Evolutionary conservation across 23 tunicate species (phyloP).

Genomic region (Botrylloides violaceus): DNA sequence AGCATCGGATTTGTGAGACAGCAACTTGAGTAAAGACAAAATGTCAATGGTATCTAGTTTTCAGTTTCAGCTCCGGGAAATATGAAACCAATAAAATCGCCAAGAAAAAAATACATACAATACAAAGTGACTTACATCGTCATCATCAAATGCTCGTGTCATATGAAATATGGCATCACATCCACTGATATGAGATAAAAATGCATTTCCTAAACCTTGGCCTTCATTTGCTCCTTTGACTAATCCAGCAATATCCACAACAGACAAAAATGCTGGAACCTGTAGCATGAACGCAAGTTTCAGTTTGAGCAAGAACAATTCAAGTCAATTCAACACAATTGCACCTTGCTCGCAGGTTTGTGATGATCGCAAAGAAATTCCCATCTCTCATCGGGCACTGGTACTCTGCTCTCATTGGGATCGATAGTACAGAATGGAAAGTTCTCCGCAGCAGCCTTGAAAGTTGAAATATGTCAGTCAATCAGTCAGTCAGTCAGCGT

Average conservation of each 20-base stretch:
- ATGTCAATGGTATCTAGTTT: too few species aligned
- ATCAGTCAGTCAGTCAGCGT: background rate
- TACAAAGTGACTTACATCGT: conserved; percentile 68
- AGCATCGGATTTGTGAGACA: background rate
- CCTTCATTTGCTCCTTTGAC: conserved; percentile 99
- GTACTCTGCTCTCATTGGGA: conserved; percentile 97
- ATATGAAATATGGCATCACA: conserved; percentile 99
- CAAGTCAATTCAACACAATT: background rate
- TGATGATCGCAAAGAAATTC: conserved; percentile 68
- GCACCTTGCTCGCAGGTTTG: conserved; percentile 96
- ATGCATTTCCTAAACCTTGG: conserved; percentile 98
- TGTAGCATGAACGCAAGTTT: conserved; percentile 7
- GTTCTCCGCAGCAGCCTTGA: conserved; percentile 87
- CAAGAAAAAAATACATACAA: too few species aligned
- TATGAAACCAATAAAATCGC: too few species aligned
- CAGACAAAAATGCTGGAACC: conserved; percentile 95
- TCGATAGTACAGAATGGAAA: conserved; percentile 99
- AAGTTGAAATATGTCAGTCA: background rate
- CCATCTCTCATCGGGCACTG: conserved; percentile 99
- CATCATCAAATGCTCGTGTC: conserved; percentile 93
- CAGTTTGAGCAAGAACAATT: background rate
- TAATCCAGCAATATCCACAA: conserved; percentile 98
- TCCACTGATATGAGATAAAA: conserved; percentile 84
- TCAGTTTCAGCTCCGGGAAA: too few species aligned
- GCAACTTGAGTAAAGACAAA: too few species aligned